phyloP scores from a whole-genome alignment of 1,140 invertebrate genomes.

The silkworm (Bombyx mori) region ASM3026992v2 NC_085117.1:9059501-9060000 shows the following conservation, averaged over 20 bases:
- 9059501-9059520: not conserved
- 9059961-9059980: not conserved
- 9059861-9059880: constrained; percentile 41
- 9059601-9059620: too few relatives aligned
- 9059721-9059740: too few relatives aligned
- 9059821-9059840: constrained; percentile 22
- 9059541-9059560: too few relatives aligned
- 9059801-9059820: constrained; percentile 46
- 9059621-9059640: too few relatives aligned
- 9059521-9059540: too few relatives aligned
- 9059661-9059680: too few relatives aligned
- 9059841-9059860: constrained; percentile 41
- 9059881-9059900: constrained; percentile 47
- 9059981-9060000: not conserved
- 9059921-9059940: constrained; percentile 37
- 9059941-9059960: constrained; percentile 9
- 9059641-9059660: too few relatives aligned
- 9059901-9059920: constrained; percentile 38
- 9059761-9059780: constrained; percentile 28
- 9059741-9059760: too few relatives aligned
- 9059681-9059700: too few relatives aligned
- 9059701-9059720: too few relatives aligned
- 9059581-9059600: too few relatives aligned
- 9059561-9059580: too few relatives aligned
- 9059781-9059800: constrained; percentile 33